Base-by-base conservation (phyloP, 2,113 vertebrate genomes). In the Vidua chalybeata region DNA sequence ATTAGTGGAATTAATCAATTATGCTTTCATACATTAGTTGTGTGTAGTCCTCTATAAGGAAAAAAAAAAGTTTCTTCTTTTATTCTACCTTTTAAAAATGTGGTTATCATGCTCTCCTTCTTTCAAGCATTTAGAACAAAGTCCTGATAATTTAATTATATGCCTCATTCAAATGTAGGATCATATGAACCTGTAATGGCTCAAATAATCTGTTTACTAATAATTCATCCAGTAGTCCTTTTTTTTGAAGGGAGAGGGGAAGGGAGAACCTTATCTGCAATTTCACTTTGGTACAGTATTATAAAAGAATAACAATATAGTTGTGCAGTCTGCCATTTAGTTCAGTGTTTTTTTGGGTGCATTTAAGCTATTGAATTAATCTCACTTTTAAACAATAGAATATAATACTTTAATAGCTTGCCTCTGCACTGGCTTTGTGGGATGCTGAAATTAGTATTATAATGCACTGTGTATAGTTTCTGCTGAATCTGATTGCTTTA, bases 401-500 rank as follows among this genome's bases (percentile, higher is more conserved):
- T 98, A 98, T 98, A 98, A 97, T 98, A 98, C 95, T 98, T 98
- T 97, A 98, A 98, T 97, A 97, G 98, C 94, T 98, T 98, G 98
- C 98, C 98, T 98, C 97, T 98, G 98, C 98, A 97, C 98, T 98
- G 98, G 97, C 98, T 98, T 98, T 98, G 98, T 98, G 97, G 98
- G 97, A 96, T 94, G 96, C 98, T 98, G 98, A 99, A 99, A 99
- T 98, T 98, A 98, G 98, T 98, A 97, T 98, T 97, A 97, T 97
- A 97, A 98, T 96, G 96, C 95, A 97, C 98, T 98, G 85, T 97
- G 98, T 98, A 98, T 98, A 98, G 98, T 98, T 98, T 98, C 98
- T 98, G 96, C 98, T 98, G 98, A 99, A 99, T 99, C 98, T 99
- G 99, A 99, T 99, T 99, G 98, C 99, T 99, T 98, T 99, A 98